These are phyloP conservation scores for Lycopodina hypogea DNA, from an alignment of 37 sponge, comb jelly and placozoan genomes.

Conservation along the genomic window DNA sequence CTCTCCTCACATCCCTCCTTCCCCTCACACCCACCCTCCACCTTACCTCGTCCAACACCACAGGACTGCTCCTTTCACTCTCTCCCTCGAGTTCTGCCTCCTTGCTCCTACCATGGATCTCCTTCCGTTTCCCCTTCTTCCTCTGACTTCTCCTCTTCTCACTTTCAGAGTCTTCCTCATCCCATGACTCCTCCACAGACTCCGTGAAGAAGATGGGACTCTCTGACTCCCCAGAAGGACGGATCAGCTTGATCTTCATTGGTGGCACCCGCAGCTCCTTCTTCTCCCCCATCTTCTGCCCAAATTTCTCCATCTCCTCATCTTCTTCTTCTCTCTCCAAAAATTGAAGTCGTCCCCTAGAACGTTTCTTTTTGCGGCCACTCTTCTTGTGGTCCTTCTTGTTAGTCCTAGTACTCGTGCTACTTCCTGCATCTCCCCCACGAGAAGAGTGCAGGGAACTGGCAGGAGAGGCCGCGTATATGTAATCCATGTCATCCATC, in stretches of 20 bases:
- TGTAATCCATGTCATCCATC: constrained; percentile 26
- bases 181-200: constrained; percentile 40
- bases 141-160: not conserved
- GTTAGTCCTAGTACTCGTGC: not conserved
- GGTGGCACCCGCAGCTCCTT: constrained; percentile 42
- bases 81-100: constrained; percentile 3
- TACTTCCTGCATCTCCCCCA: not conserved
- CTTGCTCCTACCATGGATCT: not conserved
- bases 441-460: constrained; percentile 22
- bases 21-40: constrained; percentile 33
- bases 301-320: not conserved
- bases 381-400: constrained; percentile 15
- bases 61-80: not conserved
- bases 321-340: not conserved
- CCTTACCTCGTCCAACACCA: constrained; percentile 8
- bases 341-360: constrained; percentile 4
- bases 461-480: constrained; percentile 37
- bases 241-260: constrained; percentile 59
- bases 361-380: constrained; percentile 3
- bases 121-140: not conserved
- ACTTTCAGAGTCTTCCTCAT: constrained; percentile 11
- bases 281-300: not conserved
- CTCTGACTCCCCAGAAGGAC: constrained; percentile 52
- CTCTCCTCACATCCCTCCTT: not conserved
- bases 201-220: constrained; percentile 75